Evolutionary conservation across 64 coral and sea anemone species (phyloP), one percentile per base, ranked within the genome.

Genomic region (Montipora cactus): DNA sequence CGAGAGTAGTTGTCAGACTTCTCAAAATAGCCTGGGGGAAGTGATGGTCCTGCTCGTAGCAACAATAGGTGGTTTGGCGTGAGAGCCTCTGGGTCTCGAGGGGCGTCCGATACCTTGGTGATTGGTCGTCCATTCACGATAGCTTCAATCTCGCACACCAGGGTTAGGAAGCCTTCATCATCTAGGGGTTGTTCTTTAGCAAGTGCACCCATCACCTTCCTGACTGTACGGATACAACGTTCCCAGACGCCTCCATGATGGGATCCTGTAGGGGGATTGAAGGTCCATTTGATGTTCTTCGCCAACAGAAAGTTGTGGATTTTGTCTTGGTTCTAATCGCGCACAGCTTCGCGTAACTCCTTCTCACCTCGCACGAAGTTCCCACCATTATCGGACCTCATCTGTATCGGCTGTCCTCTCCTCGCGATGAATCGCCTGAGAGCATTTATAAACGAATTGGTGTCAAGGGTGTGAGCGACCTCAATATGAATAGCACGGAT

Each of bases 401-500:
- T 50, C 47, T 67, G 22, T 61, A 79, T 47, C 61, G 88, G 76
- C 22, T 18, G n/a, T 59, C 88, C 88, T 75, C 88, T 64, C 49
- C 88, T 55, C 12, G 88, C 76, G 46, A 90, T 76, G 77, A 90
- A 90, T 16, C 44, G 90, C 37, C 49, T 18, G 46, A 92, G 55
- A 47, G 49, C 45, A 37, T 85, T 84, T 16, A 92, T 8, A 59
- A 85, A 92, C n/a, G 90, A 85, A 55, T 83, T 48, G 67, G 69
- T 76, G 47, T 92, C 90, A 70, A 92, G 49, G 73, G 37, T 92
- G 73, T 92, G 25, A 12, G 84, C 70, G 3, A 84, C 80, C 81
- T 92, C 80, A 46, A 92, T 74, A 46, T 92, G 90, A 51, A 92
- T 92, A 16, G 80, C 90, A 44, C 90, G 76, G 44, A 78, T 75